Evolutionary conservation across 2,888 invertebrate species (phyloP), one percentile per base, ranked within the genome.

Genomic region (Proisotoma minuta): DNA sequence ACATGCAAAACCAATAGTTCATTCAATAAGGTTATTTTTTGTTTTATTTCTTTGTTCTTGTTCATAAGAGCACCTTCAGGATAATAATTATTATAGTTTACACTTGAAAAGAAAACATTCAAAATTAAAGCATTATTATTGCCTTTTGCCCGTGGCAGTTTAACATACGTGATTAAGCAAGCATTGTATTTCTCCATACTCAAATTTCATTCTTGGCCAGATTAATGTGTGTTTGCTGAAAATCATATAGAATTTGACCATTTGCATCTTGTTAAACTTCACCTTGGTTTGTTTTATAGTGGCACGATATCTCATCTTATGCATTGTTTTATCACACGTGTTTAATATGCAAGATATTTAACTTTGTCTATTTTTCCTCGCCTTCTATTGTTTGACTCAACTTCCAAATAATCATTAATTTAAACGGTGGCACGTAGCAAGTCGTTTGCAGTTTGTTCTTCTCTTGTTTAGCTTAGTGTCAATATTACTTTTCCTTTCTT

Each of bases 341-440:
- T 10, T 15, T 34, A 34, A 34, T 34, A 15, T 34, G 34, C 8
- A 34, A 10, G 15, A 15, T 34, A 34, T 34, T 34, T 34, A 34
- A 34, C 8, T 34, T 34, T 34, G 15, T 34, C 15, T 34, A 34
- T 15, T 10, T 34, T 34, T 34, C 43, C 20, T n/a, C 20, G 43
- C 18, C 18, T 18, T 18, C 18, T 20, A 43, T 43, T 43, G 10
- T 5, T 12, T 20, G 20, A 20, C 43, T 43, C 43, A 20, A n/a
- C 15, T 43, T n/a, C 10, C 15, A 43, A 43, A 43, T 43, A 43
- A 43, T 20, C 43, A 43, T 34, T 34, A 34, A 43, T n/a, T 43
- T 43, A 12, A 43, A 43, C 18, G 43, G 43, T 43, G 18, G 43
- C 43, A 43, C 43, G 43, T 43, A 43, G 18, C 43, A 43, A 43